A percentile compares a stretch with the other conserved stretches of the same genome.
Evolutionary conservation across 1,140 invertebrate species (phyloP).

Genomic region (Drosophila triauraria): DNA sequence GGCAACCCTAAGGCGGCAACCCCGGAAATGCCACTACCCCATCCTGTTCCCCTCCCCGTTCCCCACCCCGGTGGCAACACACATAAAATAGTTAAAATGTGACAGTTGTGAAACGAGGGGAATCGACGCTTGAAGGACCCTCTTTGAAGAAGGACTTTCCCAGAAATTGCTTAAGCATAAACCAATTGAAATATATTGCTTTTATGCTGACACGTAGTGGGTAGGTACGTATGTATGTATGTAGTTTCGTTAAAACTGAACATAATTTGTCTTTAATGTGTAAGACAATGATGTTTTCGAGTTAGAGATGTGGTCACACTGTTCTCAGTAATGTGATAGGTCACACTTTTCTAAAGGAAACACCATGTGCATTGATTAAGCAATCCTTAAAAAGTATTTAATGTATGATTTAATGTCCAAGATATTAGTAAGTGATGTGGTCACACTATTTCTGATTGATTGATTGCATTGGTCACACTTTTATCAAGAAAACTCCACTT

Average conservation of each 20-base stretch:
- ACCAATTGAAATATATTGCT: conserved; percentile 11
- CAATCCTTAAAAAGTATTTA: no score
- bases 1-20: conserved; percentile 53
- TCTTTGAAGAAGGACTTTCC: background rate
- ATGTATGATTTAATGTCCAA: no score
- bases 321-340: rapidly evolving
- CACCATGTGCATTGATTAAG: no score
- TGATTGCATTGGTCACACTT: no score
- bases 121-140: conserved; percentile 27
- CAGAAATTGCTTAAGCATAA: conserved; percentile 19
- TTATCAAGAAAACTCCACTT: no score
- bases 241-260: background rate
- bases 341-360: background rate
- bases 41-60: no score
- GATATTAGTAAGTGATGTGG: no score
- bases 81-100: conserved; percentile 45
- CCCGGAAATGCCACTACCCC: conserved; percentile 30
- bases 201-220: conserved; percentile 7
- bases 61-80: background rate
- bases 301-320: background rate
- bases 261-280: background rate
- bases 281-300: background rate
- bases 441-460: no score
- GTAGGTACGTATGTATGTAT: no score
- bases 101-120: conserved; percentile 13